Conservation (phyloP, 2,888 invertebrate species). For the Cynaeus angustus region DNA sequence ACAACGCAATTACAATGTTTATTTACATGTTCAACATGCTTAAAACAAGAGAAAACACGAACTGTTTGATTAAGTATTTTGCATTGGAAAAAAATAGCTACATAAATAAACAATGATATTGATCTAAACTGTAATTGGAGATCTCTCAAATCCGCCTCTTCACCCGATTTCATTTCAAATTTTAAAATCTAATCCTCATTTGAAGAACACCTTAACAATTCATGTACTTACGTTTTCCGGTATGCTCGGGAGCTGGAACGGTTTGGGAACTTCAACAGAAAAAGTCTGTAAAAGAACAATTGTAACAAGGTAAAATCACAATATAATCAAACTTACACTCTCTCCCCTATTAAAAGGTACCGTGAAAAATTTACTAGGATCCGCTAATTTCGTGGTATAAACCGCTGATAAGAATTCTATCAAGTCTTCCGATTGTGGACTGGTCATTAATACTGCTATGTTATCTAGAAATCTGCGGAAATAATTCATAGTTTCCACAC, state of each 20-base stretch:
- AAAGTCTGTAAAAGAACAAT: slow-evolving; percentile 71
- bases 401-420: slow-evolving; percentile 79
- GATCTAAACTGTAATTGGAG: no score
- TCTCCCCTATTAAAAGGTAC: slow-evolving; percentile 76
- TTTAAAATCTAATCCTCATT: slow-evolving; percentile 42
- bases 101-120: no score
- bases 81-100: no score
- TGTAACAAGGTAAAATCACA: slow-evolving; percentile 9
- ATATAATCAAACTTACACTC: slow-evolving; percentile 72
- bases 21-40: no score
- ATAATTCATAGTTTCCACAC: not conserved
- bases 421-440: slow-evolving; percentile 74
- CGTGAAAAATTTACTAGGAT: slow-evolving; percentile 78
- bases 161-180: slow-evolving; percentile 28
- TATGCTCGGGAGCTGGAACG: slow-evolving; percentile 92
- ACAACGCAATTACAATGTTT: no score
- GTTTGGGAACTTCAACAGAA: slow-evolving; percentile 84
- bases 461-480: slow-evolving; percentile 83
- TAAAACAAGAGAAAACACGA: no score
- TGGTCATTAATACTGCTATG: slow-evolving; percentile 84
- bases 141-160: no score
- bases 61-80: no score
- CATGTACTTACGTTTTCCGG: slow-evolving; percentile 91
- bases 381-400: slow-evolving; percentile 80
- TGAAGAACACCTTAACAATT: slow-evolving; percentile 33